phyloP scores from a whole-genome alignment of 2,888 invertebrate genomes.

The Tanytarsus gracilentus region DNA sequence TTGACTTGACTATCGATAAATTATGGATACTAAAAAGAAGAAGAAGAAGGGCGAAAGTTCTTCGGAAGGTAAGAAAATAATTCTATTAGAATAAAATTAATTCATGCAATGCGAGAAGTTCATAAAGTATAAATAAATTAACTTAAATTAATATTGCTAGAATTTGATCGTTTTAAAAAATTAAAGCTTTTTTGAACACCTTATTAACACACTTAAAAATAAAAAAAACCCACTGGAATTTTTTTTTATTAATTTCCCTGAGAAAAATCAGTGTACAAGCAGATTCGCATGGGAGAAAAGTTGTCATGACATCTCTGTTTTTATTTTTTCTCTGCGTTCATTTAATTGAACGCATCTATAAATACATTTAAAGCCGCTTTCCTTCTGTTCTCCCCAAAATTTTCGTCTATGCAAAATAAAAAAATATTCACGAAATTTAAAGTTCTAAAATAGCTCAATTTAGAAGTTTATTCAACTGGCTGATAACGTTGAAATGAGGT shows the following conservation, averaged over 20 bases:
- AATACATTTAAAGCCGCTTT: constrained; percentile 23
- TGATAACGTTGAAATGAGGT: too few species aligned
- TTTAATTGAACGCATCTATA: constrained; percentile 26
- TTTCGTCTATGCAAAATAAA: constrained; percentile 1
- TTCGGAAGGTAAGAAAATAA: background rate
- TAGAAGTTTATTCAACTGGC: too few species aligned
- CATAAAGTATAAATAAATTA: too few species aligned
- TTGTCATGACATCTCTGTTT: constrained; percentile 6
- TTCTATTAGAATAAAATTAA: too few species aligned
- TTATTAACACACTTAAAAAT: too few species aligned
- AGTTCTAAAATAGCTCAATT: too few species aligned
- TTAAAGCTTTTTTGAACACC: too few species aligned
- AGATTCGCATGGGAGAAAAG: background rate
- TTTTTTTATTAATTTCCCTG: too few species aligned
- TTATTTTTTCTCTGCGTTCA: constrained; percentile 10
- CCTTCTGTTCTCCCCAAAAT: background rate
- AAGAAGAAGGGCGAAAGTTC: background rate
- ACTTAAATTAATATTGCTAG: too few species aligned
- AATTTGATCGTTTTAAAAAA: too few species aligned
- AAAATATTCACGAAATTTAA: background rate
- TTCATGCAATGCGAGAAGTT: too few species aligned
- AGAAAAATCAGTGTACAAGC: background rate
- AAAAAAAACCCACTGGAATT: too few species aligned
- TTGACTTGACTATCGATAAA: background rate
- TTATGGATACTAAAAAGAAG: background rate